A percentile compares a stretch with the other conserved stretches of the same genome.
These are phyloP conservation scores for Dolichoris vasculosae DNA, from an alignment of 1,140 invertebrate species.

Conservation along the genomic window DNA sequence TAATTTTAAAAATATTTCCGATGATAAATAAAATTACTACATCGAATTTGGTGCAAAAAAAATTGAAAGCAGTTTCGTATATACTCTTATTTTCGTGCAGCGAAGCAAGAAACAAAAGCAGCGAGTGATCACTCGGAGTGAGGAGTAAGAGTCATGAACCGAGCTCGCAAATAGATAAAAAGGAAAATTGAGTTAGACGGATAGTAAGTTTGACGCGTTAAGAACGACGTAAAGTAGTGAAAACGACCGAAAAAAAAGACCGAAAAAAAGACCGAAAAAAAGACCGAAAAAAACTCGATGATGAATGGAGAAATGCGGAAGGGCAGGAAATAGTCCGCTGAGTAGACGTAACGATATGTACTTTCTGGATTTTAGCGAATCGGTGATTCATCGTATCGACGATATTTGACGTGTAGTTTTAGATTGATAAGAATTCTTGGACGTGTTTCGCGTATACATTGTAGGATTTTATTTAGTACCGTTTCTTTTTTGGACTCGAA, in stretches of 20 bases:
- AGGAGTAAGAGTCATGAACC: background rate
- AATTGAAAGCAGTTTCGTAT: background rate
- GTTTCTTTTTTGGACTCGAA: no score
- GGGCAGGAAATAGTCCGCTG: background rate
- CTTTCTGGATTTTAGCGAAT: background rate
- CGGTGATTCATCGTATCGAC: background rate
- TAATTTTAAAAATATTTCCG: no score
- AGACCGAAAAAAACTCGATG: background rate
- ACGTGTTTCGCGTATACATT: no score
- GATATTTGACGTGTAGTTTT: no score
- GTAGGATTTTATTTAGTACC: no score
- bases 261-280: background rate
- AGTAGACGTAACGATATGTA: background rate
- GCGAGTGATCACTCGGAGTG: background rate
- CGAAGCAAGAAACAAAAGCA: background rate
- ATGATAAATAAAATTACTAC: background rate
- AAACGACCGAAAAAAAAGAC: background rate
- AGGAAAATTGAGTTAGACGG: slow-evolving; percentile 33
- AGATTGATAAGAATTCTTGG: no score
- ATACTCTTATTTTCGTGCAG: background rate
- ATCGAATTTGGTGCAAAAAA: background rate
- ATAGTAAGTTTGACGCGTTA: slow-evolving; percentile 35
- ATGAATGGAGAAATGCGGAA: slow-evolving; percentile 23
- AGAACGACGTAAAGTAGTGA: background rate
- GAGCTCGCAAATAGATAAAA: slow-evolving; percentile 18